phyloP scores from a whole-genome alignment of 2,888 invertebrate genomes.

The Drosophila leonis region DNA sequence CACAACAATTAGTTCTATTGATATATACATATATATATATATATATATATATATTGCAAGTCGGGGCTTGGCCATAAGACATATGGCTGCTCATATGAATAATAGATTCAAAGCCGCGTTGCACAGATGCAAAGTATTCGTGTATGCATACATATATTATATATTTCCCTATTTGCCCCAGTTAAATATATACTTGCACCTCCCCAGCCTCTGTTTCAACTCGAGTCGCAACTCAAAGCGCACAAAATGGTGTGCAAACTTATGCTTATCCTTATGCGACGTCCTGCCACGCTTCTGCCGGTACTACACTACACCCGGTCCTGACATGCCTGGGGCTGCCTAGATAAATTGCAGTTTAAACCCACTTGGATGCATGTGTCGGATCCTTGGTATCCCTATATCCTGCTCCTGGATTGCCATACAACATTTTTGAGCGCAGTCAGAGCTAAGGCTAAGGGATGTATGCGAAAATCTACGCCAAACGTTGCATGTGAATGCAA shows the following conservation, averaged over 20 bases:
- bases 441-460: conserved; percentile 20
- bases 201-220: conserved; percentile 27
- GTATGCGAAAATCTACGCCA: conserved; percentile 43
- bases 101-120: conserved; percentile 70
- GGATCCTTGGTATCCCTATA: conserved; percentile 35
- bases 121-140: conserved; percentile 49
- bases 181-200: conserved; percentile 3
- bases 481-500: conserved; percentile 65
- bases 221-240: conserved; percentile 54
- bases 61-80: conserved; percentile 54
- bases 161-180: conserved; percentile 42
- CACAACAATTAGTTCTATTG: conserved; percentile 74
- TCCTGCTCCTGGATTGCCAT: conserved; percentile 48
- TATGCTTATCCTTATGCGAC: conserved; percentile 76
- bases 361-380: conserved; percentile 77
- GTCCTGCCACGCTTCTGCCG: background rate
- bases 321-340: conserved; percentile 22
- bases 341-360: conserved; percentile 79
- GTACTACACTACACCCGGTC: background rate
- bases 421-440: conserved; percentile 57
- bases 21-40: conserved; percentile 40
- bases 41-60: conserved; percentile 47
- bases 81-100: conserved; percentile 70
- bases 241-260: conserved; percentile 73
- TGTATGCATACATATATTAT: conserved; percentile 6